These are phyloP conservation scores for Anhinga anhinga DNA, from an alignment of 2,113 vertebrate species.

Conservation along the genomic window DNA sequence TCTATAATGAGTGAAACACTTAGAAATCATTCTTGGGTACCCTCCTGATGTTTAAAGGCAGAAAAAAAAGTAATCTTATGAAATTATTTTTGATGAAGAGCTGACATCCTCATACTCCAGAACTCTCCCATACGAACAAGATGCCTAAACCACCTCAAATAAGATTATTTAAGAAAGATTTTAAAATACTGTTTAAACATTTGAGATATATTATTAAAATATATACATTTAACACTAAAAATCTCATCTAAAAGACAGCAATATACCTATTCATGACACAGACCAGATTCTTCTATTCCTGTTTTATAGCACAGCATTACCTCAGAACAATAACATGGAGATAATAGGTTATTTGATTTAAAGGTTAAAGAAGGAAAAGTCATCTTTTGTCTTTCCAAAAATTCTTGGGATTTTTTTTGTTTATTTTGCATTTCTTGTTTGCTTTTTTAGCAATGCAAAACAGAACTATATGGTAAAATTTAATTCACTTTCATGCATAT, in stretches of 20 bases:
- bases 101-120: background rate
- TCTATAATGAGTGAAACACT: slow-evolving; percentile 35
- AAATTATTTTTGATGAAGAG: background rate
- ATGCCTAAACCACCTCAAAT: background rate
- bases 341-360: background rate
- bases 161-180: background rate
- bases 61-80: background rate
- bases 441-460: background rate
- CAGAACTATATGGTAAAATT: background rate
- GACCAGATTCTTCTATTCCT: background rate
- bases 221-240: background rate
- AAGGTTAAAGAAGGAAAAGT: background rate
- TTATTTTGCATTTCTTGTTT: background rate
- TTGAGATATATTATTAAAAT: background rate
- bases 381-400: background rate
- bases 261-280: background rate
- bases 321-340: slow-evolving; percentile 11
- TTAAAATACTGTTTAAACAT: background rate
- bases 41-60: slow-evolving; percentile 5
- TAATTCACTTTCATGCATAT: background rate
- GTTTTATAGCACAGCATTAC: slow-evolving; percentile 17
- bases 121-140: background rate
- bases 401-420: background rate
- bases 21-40: slow-evolving; percentile 17
- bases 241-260: background rate